These are phyloP conservation scores for Epicauta chinensis DNA, from an alignment of 1,140 invertebrate genomes.

Conservation along the genomic window DNA sequence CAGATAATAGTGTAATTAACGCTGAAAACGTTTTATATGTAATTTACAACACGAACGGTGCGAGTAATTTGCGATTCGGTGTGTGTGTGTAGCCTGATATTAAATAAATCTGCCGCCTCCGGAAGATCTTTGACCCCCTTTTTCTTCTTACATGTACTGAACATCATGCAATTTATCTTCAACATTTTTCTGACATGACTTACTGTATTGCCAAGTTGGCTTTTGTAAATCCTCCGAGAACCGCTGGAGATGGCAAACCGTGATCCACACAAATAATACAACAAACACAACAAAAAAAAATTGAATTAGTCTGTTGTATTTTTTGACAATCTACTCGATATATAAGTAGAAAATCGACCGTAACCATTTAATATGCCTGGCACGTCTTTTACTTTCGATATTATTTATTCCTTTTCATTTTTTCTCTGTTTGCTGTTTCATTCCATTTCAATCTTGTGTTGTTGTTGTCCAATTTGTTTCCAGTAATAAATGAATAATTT, in stretches of 20 bases:
- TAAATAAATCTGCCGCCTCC: too few species aligned
- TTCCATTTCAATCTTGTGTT: constrained; percentile 1
- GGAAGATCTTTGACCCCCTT: too few species aligned
- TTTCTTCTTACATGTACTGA: too few species aligned
- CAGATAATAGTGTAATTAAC: too few species aligned
- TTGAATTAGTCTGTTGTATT: constrained; percentile 16
- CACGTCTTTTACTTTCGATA: constrained; percentile 3
- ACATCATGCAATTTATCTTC: too few species aligned
- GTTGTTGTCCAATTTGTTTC: constrained; percentile 10
- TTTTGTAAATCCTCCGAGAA: constrained; percentile 16
- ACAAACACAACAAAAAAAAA: too few species aligned
- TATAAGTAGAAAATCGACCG: constrained; percentile 3
- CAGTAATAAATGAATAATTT: constrained; percentile 15
- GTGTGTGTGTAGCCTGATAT: too few species aligned
- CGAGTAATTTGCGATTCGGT: too few species aligned
- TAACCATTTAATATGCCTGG: constrained; percentile 12
- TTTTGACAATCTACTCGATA: constrained; percentile 17
- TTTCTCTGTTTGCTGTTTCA: constrained; percentile 5
- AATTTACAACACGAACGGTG: too few species aligned
- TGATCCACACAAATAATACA: neutral
- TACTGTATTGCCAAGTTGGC: neutral
- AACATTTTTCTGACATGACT: too few species aligned
- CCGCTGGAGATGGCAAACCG: constrained; percentile 9
- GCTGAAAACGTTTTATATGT: too few species aligned
- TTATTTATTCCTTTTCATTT: constrained; percentile 20